Base-by-base conservation (phyloP, 64 coral and sea anemone genomes). In the Porites australiensis region DNA sequence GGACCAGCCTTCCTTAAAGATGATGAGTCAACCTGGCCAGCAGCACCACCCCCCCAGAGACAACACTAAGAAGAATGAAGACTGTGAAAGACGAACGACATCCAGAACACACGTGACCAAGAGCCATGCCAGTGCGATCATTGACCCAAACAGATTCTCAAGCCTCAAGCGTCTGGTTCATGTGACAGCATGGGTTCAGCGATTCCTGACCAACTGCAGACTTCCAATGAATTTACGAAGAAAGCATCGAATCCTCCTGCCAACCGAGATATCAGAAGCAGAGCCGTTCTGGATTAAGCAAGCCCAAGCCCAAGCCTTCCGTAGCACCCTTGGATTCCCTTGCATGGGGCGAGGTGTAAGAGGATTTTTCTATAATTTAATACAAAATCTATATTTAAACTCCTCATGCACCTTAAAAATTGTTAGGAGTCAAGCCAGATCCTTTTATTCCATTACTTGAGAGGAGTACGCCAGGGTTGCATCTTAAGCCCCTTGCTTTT, bases 281-380 rank as follows among this genome's bases (percentile, higher is more conserved):
- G 55, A 94, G 58, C 83, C 37, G 21, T 79, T 53, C 18, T 91
- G 89, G 94, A 63, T 95, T 27, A 68, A 79, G 23, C 70, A 79
- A 87, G 55, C 84, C 14, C 94, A 95, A 82, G 54, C 57, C 61
- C 67, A 95, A n/a, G 89, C 89, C 74, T 88, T 92, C 63, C 90
- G 82, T 16, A n/a, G n/a, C n/a, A n/a, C n/a, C n/a, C n/a, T n/a
- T n/a, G n/a, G n/a, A n/a, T n/a, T n/a, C n/a, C n/a, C n/a, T n/a
- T n/a, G n/a, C n/a, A n/a, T n/a, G n/a, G n/a, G n/a, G n/a, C n/a
- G n/a, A n/a, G n/a, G n/a, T n/a, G n/a, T n/a, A n/a, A n/a, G n/a
- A n/a, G n/a, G n/a, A n/a, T n/a, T n/a, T n/a, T n/a, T n/a, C n/a
- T n/a, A n/a, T n/a, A n/a, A n/a, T n/a, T n/a, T n/a, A n/a, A n/a